Evolutionary conservation across 2,888 invertebrate genomes (phyloP).

Genomic region (Andrena minutula): DNA sequence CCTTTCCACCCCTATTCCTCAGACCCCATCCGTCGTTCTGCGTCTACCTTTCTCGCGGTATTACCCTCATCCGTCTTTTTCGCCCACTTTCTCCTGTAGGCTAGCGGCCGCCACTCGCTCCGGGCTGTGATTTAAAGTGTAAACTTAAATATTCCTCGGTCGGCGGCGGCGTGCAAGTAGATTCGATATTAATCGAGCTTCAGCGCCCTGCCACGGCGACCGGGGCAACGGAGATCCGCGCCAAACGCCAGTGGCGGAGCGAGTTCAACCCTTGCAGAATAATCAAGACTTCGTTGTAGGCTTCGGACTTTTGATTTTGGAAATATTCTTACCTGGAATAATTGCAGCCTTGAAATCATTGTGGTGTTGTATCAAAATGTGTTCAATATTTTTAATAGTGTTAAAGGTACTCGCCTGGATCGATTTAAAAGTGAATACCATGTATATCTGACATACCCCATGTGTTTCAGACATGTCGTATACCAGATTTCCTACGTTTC

Average conservation of each 20-base stretch:
- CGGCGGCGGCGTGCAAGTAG: slow-evolving; percentile 77
- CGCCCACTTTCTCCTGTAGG: slow-evolving; percentile 22
- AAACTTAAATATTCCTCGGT: slow-evolving; percentile 80
- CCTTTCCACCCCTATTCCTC: slow-evolving; percentile 19
- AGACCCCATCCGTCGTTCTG: slow-evolving; percentile 8
- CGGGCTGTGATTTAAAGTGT: slow-evolving; percentile 79
- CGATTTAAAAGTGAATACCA: too few relatives aligned
- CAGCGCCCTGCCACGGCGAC: slow-evolving; percentile 17
- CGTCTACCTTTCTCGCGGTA: slow-evolving; percentile 46
- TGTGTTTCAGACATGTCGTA: too few relatives aligned
- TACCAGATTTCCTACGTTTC: too few relatives aligned
- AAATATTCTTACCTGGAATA: neutral
- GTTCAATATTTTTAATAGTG: too few relatives aligned
- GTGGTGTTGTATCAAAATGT: too few relatives aligned
- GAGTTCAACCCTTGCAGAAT: neutral
- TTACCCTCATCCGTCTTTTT: slow-evolving; percentile 57
- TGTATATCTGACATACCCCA: too few relatives aligned
- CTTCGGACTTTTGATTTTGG: neutral
- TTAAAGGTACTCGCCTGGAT: too few relatives aligned
- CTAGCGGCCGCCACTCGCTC: slow-evolving; percentile 61
- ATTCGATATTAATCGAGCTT: slow-evolving; percentile 80
- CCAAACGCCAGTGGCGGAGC: neutral
- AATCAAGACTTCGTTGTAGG: neutral
- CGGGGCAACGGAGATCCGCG: slow-evolving; percentile 3
- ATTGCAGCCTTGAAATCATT: too few relatives aligned